A percentile compares a stretch with the other conserved stretches of the same genome.
These are phyloP conservation scores for Pseudomyrmex gracilis DNA, from an alignment of 1,140 invertebrate species.

Conservation along the genomic window DNA sequence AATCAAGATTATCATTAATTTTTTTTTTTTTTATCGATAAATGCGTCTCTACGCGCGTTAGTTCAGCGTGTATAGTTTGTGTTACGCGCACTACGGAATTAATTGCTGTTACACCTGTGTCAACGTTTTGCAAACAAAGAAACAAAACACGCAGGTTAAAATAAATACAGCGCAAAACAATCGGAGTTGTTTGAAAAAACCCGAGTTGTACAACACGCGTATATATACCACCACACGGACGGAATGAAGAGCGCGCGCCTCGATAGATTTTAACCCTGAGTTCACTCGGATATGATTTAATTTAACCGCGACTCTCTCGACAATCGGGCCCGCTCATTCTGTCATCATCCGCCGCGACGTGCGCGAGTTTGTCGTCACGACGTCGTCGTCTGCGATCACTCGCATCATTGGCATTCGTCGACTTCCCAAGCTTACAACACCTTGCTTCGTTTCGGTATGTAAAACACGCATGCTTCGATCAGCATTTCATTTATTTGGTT, in stretches of 20 bases:
- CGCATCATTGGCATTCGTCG: background rate
- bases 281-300: constrained; percentile 75
- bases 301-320: constrained; percentile 70
- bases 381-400: constrained; percentile 36
- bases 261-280: constrained; percentile 76
- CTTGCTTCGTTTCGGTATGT: constrained; percentile 56
- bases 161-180: background rate
- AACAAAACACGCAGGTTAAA: background rate
- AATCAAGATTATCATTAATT: too few species aligned
- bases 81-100: too few species aligned
- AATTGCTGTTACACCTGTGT: too few species aligned
- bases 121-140: background rate
- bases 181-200: constrained; percentile 11
- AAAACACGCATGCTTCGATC: constrained; percentile 2
- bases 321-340: constrained; percentile 70
- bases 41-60: too few species aligned
- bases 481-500: background rate
- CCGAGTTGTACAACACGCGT: background rate
- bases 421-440: constrained; percentile 7
- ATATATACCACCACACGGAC: constrained; percentile 61
- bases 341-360: constrained; percentile 61
- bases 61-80: too few species aligned
- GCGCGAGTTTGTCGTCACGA: constrained; percentile 52
- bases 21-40: too few species aligned
- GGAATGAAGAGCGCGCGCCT: constrained; percentile 65